Evolutionary conservation across 2,113 vertebrate species (phyloP), one percentile per base, ranked within the genome.

Genomic region (Excalfactoria chinensis): DNA sequence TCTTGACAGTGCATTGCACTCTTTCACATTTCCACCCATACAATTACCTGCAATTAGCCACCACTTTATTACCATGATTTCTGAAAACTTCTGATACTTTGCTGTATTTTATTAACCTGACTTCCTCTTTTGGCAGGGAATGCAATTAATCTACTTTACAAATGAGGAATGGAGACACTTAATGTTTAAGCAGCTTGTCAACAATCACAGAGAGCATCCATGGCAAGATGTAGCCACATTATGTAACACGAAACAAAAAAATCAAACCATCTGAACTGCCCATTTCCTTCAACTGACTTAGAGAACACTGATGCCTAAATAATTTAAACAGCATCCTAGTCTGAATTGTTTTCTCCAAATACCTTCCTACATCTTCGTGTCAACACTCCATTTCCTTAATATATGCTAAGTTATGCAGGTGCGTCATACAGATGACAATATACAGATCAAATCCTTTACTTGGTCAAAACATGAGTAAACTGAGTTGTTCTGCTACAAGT

Each of bases 341-440:
- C 7, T 3, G 4, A 80, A 84, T 49, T 63, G 73, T 90, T 81
- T 71, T 46, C 20, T 68, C 86, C 51, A 78, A 30, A 64, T 78
- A 56, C 20, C 10, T 79, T 75, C 25, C 6, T 6, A 4, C 18
- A 30, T 91, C 35, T 89, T 87, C 68, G 91, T 35, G 37, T 72
- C 87, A 85, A 2, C 49, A 70, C 46, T 68, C 40, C 13, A 9
- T 87, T 78, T 95, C 77, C 79, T 88, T 82, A 21, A 12, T 69
- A 69, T 58, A 81, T 87, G 37, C n/a, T 75, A 85, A 32, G 35
- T 81, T 70, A 37, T 53, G 66, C 77, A 72, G 55, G 40, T 22
- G 7, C 23, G 28, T 85, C 64, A 49, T 23, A 49, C 21, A 49
- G 22, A 49, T 49, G 48, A 23, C 48, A 76, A 34, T 34, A 56